Base-by-base conservation (phyloP, 2,888 invertebrate genomes). In the Aproaerema taeniolella region DNA sequence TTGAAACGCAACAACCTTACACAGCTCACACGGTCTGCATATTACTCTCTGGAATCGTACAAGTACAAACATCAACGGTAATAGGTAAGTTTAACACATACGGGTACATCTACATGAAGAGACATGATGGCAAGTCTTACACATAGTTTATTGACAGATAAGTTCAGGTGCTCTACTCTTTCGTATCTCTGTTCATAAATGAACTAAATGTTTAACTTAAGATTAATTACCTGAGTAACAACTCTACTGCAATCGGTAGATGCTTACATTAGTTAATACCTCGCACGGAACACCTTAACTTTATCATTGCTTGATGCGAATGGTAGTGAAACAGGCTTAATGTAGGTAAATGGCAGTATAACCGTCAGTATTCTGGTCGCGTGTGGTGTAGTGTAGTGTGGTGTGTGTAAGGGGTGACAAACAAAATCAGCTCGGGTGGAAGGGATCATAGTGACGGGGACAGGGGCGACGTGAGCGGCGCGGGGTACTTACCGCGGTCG, bases 401-500 rank as follows among this genome's bases (percentile, higher is more conserved):
- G 34, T 45, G 41, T 38, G 14, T 49, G 34, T 38, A 5, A 38
- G 58, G 59, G 60, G 69, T 60, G 62, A 69, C 57, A 77, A 75
- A 75, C 58, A 78, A 80, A 81, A 79, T 63, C 62, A 68, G 68
- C 69, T 67, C 52, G 74, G 75, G 68, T 63, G 66, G 69, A 64
- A 52, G 55, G 75, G 89, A 81, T 85, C 81, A 56, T 78, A 82
- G 63, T 64, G 67, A 66, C 60, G 50, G 58, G 56, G 65, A 65
- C 61, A 57, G 57, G 62, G 67, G 61, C 46, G 53, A 67, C 60
- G 45, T 56, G 53, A 48, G 56, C 67, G n/a, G 38, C 28, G 38
- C 30, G 37, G 13, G 59, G 58, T 65, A 89, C 89, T 89, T 68
- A 89, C 89, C 89, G 75, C 89, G 89, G 57, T 89, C 89, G 50